Percentiles rank a stretch among this genome's conserved stretches.
phyloP scores from a whole-genome alignment of 2,113 vertebrate genomes.

The Elachura formosa region DNA sequence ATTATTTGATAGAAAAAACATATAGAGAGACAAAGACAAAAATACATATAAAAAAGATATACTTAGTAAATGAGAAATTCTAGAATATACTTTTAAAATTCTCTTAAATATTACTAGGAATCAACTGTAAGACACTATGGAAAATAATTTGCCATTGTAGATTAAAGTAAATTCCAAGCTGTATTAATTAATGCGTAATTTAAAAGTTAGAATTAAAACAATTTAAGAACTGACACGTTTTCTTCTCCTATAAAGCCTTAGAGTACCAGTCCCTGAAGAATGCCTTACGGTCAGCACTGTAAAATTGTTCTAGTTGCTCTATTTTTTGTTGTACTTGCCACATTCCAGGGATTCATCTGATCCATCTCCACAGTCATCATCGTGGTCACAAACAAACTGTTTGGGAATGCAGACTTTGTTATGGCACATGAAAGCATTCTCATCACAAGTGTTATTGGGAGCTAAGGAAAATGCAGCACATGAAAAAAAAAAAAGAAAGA shows the following conservation, averaged over 20 bases:
- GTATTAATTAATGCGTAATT: not conserved
- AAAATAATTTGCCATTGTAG: not conserved
- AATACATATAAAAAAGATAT: not conserved
- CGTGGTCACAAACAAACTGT: constrained; percentile 92
- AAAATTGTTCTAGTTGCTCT: not conserved
- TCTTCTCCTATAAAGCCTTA: not conserved
- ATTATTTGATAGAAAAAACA: not conserved
- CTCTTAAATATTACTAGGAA: not conserved
- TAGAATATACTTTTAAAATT: not conserved
- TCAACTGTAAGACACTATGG: not conserved
- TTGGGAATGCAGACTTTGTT: constrained; percentile 93
- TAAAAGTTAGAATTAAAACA: not conserved
- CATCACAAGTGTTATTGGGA: constrained; percentile 94
- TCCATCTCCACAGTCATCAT: constrained; percentile 94
- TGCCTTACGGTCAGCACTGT: not conserved
- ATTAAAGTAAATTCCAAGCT: not conserved
- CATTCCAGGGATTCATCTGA: constrained; percentile 93
- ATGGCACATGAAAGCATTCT: constrained; percentile 88
- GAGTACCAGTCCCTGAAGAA: not conserved
- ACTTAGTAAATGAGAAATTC: not conserved
- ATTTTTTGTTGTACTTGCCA: constrained; percentile 75
- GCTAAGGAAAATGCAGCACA: constrained; percentile 72
- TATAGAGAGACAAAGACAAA: not conserved
- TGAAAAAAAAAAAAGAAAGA: not conserved
- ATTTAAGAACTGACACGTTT: not conserved